Percentiles rank a stretch among this genome's conserved stretches.
phyloP scores from a whole-genome alignment of 2,113 vertebrate genomes.

The Bothrops jararaca region DNA sequence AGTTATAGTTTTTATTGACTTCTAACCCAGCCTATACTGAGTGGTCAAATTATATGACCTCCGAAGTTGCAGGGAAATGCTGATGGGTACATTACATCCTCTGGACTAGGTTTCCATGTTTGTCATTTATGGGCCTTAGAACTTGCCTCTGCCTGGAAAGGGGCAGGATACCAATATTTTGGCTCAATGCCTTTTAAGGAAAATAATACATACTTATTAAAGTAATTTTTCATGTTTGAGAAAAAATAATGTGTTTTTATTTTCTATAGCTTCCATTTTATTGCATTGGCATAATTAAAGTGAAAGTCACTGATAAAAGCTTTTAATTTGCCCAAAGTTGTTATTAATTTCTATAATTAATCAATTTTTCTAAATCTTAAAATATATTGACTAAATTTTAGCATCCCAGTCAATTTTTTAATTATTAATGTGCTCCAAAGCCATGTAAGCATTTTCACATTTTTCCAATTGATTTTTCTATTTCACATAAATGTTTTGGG shows the following conservation, averaged over 20 bases:
- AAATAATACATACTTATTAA: not conserved
- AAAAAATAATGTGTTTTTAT: not conserved
- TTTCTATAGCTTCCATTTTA: not conserved
- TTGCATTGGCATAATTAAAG: not conserved
- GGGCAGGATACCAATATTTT: not conserved
- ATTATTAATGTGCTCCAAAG: not conserved
- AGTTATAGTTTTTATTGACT: not conserved
- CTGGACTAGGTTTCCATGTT: not conserved
- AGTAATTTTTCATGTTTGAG: not conserved
- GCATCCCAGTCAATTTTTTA: not conserved
- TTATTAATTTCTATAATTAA: not conserved
- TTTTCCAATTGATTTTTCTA: not conserved
- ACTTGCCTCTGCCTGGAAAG: not conserved
- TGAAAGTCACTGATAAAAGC: not conserved
- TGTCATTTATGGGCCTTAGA: not conserved
- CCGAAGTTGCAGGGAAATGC: not conserved
- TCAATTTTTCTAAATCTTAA: not conserved
- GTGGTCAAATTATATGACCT: not conserved
- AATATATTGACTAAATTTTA: not conserved
- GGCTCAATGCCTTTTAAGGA: not conserved
- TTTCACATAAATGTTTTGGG: conserved; percentile 30
- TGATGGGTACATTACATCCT: not conserved
- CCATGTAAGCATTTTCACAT: not conserved
- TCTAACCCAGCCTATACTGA: not conserved
- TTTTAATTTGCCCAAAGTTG: not conserved